phyloP scores from a whole-genome alignment of 2,797 vertebrate species.

The Coendou prehensilis region DNA sequence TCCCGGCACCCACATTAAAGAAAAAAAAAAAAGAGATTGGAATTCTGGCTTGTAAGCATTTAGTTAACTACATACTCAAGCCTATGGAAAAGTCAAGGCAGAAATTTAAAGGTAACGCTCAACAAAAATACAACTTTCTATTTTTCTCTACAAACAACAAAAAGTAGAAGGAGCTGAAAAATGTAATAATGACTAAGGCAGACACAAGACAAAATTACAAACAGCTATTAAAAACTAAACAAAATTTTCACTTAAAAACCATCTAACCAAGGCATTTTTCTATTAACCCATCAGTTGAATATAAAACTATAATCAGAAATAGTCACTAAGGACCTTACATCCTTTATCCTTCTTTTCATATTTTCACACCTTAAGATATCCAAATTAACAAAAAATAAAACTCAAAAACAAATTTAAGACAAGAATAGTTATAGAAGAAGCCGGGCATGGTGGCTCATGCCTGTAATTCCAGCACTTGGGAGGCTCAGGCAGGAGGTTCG shows the following conservation, averaged over 20 bases:
- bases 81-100: not conserved
- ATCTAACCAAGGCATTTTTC: not conserved
- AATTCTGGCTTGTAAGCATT: slow-evolving; percentile 7
- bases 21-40: not conserved
- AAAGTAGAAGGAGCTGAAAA: not conserved
- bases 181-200: not conserved
- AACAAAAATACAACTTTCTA: not conserved
- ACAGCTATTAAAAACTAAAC: not conserved
- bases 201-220: not conserved
- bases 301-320: not conserved
- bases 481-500: not conserved
- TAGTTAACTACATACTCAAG: not conserved
- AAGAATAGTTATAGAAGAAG: not conserved
- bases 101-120: not conserved
- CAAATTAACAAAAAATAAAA: slow-evolving; percentile 42
- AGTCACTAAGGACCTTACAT: not conserved
- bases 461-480: not conserved
- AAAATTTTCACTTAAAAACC: slow-evolving; percentile 50
- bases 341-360: not conserved
- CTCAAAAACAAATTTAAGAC: not conserved
- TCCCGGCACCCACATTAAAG: too few species aligned
- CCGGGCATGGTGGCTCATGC: too few species aligned
- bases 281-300: not conserved
- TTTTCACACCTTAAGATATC: not conserved
- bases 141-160: not conserved